Base-by-base conservation (phyloP, 2,888 invertebrate species). In the Nineta flava region DNA sequence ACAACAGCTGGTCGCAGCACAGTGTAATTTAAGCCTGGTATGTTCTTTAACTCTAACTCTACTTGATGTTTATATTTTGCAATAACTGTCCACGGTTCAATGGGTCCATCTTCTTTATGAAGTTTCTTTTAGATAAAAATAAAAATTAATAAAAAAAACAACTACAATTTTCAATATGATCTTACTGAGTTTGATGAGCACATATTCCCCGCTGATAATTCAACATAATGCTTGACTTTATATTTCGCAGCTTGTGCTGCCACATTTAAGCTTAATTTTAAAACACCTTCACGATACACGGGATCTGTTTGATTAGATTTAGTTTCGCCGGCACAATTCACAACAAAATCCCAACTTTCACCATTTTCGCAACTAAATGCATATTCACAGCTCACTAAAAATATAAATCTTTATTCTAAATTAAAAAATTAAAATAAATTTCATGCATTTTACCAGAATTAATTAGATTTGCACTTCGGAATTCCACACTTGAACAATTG, bases 251-350 rank as follows among this genome's bases (percentile, higher is more conserved):
- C 86, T 64, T 83, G 77, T 54, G 75, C 75, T 10, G 88, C 90
- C 66, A 91, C 91, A 62, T 91, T 91, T 38, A 79, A 60, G 64
- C 87, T 87, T 35, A 94, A 71, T 57, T 86, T 87, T 52, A 79
- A 74, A 55, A 93, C 85, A 12, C 94, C 93, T 65, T 94, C 93
- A 58, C 82, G 79, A 67, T 93, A 94, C 16, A 94, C 87, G 2
- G 87, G 83, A 64, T 92, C 91, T 10, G 83, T 83, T 70, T 92
- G 90, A 13, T 87, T 87, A 50, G 79, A 77, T 63, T 91, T 84
- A 3, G 92, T 93, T 69, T 94, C 94, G 2, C 87, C 88, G 1
- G 93, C 93, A 64, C 92, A 87, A 69, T 94, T 94, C 53, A 90
- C 79, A 45, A 88, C 87, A 62, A 81, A 77, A 59, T 83, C 81